A percentile compares a stretch with the other conserved stretches of the same genome.
These are phyloP conservation scores for Brachynemurus nebulosus DNA, from an alignment of 2,888 invertebrate genomes.

Conservation along the genomic window DNA sequence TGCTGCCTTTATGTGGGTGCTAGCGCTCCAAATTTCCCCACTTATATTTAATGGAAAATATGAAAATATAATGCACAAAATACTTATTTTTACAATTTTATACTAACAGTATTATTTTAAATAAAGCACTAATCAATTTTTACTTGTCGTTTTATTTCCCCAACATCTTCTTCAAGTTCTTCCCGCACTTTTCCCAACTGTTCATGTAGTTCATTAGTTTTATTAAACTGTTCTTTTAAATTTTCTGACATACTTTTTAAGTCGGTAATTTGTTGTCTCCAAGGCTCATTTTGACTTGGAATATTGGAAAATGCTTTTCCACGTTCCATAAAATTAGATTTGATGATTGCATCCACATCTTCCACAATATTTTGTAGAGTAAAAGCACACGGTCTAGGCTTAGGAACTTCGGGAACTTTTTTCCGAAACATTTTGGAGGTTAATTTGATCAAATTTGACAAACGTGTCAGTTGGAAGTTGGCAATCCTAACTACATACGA, in stretches of 20 bases:
- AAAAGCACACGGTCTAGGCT: slow-evolving; percentile 12
- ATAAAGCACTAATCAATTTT: slow-evolving; percentile 7
- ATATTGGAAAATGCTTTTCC: slow-evolving; percentile 8
- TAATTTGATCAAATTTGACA: background rate
- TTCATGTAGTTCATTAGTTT: slow-evolving; percentile 12
- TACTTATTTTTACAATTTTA: no score
- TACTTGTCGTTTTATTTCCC: slow-evolving; percentile 8
- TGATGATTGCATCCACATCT: slow-evolving; percentile 18
- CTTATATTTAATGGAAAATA: background rate
- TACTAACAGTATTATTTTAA: background rate
- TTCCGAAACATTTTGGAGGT: slow-evolving; percentile 5
- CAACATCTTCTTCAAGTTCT: slow-evolving; percentile 11
- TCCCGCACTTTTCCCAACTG: slow-evolving; percentile 13
- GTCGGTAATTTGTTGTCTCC: slow-evolving; percentile 12
- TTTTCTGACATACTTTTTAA: background rate
- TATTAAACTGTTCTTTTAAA: slow-evolving; percentile 15
- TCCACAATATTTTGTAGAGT: slow-evolving; percentile 17
- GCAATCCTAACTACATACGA: background rate
- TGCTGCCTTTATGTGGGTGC: background rate
- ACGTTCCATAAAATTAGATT: slow-evolving; percentile 13
- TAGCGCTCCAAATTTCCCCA: background rate
- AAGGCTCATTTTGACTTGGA: slow-evolving; percentile 13
- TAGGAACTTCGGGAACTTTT: slow-evolving; percentile 9
- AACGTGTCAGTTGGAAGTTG: background rate
- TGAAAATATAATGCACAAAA: background rate